Base-by-base conservation (phyloP, 2,113 vertebrate genomes). In the Macquaria ambigua region DNA sequence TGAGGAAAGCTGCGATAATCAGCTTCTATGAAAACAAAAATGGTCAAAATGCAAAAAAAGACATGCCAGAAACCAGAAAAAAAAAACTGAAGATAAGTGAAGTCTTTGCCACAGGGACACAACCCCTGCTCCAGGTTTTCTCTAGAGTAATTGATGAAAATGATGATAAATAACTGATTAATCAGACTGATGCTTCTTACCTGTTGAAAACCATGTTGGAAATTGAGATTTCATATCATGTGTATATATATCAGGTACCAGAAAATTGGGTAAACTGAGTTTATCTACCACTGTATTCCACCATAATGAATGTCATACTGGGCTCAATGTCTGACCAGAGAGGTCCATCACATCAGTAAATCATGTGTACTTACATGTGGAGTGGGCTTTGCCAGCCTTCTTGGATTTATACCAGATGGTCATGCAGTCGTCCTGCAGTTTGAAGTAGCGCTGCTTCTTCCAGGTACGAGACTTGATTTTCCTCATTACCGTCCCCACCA, bases 341-440 rank as follows among this genome's bases (percentile, higher is more conserved):
- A 7, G 11, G 41, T 11, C 23, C 15, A 53, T 52, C 43, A 6
- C 59, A 64, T 64, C 7, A 56, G 8, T 31, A 10, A 37, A 23
- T 11, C 1, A 15, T 8, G 21, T 20, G 34, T 7, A 67, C 95
- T 94, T 94, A 99, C 98, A 99, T 56, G 96, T 98, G 83, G 96
- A 97, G 89, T 97, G 97, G 67, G 90, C 89, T 34, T 96, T 97
- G 52, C 96, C 96, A 0, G 97, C 93, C 52, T 96, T 97, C 93
- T 97, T 98, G 81, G 97, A 98, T 83, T 97, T 95, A 90, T 99
- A 98, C 98, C 98, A 98, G 93, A 99, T 97, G 52, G 97, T 98
- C 97, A 97, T 97, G 91, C 96, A 96, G 78, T 99, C 97, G 0
- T 98, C 97, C 94, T 99, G 97, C 48, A 99, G 96, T 85, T 94